These are phyloP conservation scores for Drosophila lutescens DNA, from an alignment of 2,888 invertebrate species.

Conservation along the genomic window DNA sequence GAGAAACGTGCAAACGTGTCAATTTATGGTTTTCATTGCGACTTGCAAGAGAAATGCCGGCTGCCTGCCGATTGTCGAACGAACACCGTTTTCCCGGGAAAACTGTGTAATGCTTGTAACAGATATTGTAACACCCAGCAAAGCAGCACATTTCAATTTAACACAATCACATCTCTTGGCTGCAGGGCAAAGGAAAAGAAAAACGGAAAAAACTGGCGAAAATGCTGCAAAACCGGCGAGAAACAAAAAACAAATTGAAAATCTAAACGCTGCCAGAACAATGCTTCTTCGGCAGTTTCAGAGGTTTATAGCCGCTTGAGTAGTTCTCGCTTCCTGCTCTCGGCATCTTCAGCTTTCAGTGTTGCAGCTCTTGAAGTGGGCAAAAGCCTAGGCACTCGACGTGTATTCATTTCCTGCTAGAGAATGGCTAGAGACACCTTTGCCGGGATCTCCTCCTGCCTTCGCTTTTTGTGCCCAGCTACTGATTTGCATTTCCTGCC, in stretches of 20 bases:
- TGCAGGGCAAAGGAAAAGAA: background rate
- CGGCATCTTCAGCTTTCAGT: background rate
- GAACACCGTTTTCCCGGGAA: slow-evolving; percentile 30
- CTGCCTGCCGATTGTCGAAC: slow-evolving; percentile 15
- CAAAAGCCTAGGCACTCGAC: slow-evolving; percentile 22
- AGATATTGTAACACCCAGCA: slow-evolving; percentile 21
- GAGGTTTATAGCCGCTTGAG: slow-evolving; percentile 58
- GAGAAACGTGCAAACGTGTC: slow-evolving; percentile 52
- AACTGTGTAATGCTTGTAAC: slow-evolving; percentile 18
- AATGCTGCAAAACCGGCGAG: background rate
- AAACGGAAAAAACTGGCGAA: background rate
- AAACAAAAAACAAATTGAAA: slow-evolving; percentile 28
- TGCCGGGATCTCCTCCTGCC: background rate
- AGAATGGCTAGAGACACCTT: slow-evolving; percentile 31
- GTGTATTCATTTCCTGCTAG: slow-evolving; percentile 46
- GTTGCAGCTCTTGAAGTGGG: slow-evolving; percentile 12
- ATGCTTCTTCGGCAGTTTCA: slow-evolving; percentile 27
- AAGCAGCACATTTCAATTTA: slow-evolving; percentile 25
- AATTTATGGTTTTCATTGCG: slow-evolving; percentile 50
- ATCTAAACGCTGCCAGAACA: slow-evolving; percentile 35
- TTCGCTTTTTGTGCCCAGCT: background rate
- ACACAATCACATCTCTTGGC: slow-evolving; percentile 5
- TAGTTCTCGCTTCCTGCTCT: slow-evolving; percentile 42
- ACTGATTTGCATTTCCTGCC: slow-evolving; percentile 24
- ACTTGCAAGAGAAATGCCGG: slow-evolving; percentile 47